Base-by-base conservation (phyloP, 1,140 invertebrate genomes). In the Lethocerus indicus region DNA sequence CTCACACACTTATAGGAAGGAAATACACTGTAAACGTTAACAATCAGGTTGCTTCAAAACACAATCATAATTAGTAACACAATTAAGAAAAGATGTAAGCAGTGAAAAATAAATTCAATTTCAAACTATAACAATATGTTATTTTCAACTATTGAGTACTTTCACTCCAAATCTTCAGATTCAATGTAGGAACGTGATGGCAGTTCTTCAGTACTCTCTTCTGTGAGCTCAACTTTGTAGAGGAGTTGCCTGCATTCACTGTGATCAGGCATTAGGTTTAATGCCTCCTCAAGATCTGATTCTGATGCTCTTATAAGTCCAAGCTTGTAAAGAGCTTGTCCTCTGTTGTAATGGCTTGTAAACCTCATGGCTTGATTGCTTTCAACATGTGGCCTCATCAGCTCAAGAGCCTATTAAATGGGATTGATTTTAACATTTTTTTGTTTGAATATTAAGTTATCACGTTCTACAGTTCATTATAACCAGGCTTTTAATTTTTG, bases 331-430 rank as follows among this genome's bases (percentile, higher is more conserved):
- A 53, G 47, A 4, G 43, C 51, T n/a, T 16, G 14, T 18, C 51
- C 51, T 14, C 45, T 32, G 35, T 53, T 46, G 2, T 43, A 28
- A 36, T 53, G 51, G 28, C 39, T 16, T 27, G 20, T 25, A 27
- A 53, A 53, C 24, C 51, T 49, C 47, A 53, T 14, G 2, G 43
- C 47, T 13, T 39, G 47, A 23, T 53, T 53, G 21, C n/a, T 26
- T 7, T 24, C 46, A 9, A 47, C 45, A 24, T 53, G 51, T 4
- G 51, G 51, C 23, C 24, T 28, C n/a, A 47, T 25, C 7, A 53
- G 25, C 6, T 26, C 47, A 26, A 36, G n/a, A 18, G 47, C 47
- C 47, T 48, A 21, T 1, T 28, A 27, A 45, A 45, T 18, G 2
- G 23, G n/a, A n/a, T 28, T 3, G 6, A 28, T n/a, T 45, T 28